These are phyloP conservation scores for Gastracanthus pulcherrimus DNA, from an alignment of 2,888 invertebrate species.

Conservation along the genomic window DNA sequence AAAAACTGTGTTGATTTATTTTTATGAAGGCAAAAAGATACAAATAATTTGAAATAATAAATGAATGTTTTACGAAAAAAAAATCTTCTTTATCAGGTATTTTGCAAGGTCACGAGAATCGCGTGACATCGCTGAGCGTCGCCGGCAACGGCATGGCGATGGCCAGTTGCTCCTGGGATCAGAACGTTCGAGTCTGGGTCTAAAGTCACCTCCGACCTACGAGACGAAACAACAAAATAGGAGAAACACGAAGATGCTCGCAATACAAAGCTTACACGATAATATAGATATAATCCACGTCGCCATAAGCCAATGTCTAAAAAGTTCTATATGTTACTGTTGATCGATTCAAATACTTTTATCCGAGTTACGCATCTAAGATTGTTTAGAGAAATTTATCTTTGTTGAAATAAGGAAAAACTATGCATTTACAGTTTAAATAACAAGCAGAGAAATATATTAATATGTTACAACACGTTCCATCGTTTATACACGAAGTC, in stretches of 20 bases:
- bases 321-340: conserved; percentile 22
- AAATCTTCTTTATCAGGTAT: conserved; percentile 79
- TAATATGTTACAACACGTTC: not conserved
- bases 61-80: not conserved
- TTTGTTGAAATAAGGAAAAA: conserved; percentile 3
- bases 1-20: no score
- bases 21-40: no score
- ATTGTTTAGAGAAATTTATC: conserved; percentile 5
- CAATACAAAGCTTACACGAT: not conserved
- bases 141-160: conserved; percentile 91
- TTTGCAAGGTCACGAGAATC: conserved; percentile 90
- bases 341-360: conserved; percentile 16
- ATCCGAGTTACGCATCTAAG: not conserved
- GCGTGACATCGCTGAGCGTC: conserved; percentile 91
- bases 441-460: not conserved
- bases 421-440: conserved; percentile 9
- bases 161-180: conserved; percentile 95
- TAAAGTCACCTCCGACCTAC: conserved; percentile 73
- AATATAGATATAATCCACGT: not conserved
- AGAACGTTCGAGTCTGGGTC: conserved; percentile 92
- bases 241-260: not conserved
- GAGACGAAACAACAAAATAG: not conserved
- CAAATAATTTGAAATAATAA: no score
- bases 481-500: conserved; percentile 10
- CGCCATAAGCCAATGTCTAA: not conserved